Conservation (phyloP, 1,140 invertebrate genomes). For the Copidosoma floridanum region DNA sequence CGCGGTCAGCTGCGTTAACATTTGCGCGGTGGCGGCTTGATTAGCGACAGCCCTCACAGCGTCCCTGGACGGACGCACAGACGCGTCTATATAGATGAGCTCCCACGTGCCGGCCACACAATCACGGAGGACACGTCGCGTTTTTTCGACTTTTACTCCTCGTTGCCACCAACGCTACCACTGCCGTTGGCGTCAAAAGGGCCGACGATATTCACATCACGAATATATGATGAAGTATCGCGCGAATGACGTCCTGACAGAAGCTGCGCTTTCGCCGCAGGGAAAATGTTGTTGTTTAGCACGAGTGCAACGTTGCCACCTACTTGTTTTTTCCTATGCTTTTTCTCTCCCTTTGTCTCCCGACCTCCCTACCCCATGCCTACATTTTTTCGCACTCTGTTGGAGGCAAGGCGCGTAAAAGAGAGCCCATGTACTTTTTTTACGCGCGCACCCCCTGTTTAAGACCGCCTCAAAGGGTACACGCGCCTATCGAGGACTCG, state of each 20-base stretch:
- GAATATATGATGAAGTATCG: conserved; percentile 15
- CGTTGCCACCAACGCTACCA: no score
- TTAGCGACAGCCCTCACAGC: no score
- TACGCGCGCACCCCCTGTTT: no score
- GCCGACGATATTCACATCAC: conserved; percentile 27
- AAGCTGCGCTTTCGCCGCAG: not conserved
- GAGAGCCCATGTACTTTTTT: no score
- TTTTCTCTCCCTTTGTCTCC: not conserved
- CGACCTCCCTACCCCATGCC: not conserved
- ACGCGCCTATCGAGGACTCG: no score
- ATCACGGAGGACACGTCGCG: no score
- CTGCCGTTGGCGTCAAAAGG: no score
- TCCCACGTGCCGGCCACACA: no score
- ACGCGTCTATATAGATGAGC: no score
- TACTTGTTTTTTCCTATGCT: not conserved
- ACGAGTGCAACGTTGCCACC: no score
- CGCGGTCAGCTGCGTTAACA: conserved; percentile 4
- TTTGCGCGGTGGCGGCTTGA: conserved; percentile 15
- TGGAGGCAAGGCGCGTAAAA: conserved; percentile 7
- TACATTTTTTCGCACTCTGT: not conserved
- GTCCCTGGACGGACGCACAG: no score
- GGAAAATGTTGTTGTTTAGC: conserved; percentile 6
- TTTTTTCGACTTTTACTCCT: conserved; percentile 3
- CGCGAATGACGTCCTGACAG: conserved; percentile 10
- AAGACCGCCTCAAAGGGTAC: no score